Conservation (phyloP, 2,888 invertebrate species). For the Drosophila demipolita region DNA sequence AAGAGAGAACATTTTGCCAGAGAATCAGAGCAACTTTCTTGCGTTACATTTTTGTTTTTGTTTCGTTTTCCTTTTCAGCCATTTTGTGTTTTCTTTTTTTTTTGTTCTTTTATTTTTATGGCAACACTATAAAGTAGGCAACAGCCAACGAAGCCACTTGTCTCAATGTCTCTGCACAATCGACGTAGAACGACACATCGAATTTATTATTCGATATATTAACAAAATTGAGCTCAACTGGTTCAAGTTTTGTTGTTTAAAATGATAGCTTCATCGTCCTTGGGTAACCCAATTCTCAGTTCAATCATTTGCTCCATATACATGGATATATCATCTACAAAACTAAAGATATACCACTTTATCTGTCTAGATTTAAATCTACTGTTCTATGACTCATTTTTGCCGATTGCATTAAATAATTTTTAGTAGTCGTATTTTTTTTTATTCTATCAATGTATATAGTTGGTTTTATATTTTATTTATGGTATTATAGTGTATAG, state of each 20-base stretch:
- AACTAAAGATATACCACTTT: no score
- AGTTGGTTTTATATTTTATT: not conserved
- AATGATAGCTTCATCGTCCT: not conserved
- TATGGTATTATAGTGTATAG: not conserved
- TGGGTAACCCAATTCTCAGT: not conserved
- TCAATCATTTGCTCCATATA: not conserved
- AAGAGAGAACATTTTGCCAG: not conserved
- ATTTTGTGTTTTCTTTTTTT: constrained; percentile 1
- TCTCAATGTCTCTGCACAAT: not conserved
- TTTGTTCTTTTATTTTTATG: constrained; percentile 7
- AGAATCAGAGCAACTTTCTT: constrained; percentile 18
- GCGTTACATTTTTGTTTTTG: not conserved
- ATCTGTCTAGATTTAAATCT: not conserved
- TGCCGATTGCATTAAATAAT: no score
- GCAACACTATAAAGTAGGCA: constrained; percentile 44
- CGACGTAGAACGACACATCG: not conserved
- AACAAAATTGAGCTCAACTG: not conserved
- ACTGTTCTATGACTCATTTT: not conserved
- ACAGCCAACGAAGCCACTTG: not conserved
- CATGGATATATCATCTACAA: not conserved
- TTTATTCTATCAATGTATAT: not conserved
- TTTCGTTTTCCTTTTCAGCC: not conserved
- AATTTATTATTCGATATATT: constrained; percentile 3
- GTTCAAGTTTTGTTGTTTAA: not conserved
- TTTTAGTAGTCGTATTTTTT: no score